phyloP scores from a whole-genome alignment of 2,113 vertebrate genomes.

The Cochlearius cochlearius region DNA sequence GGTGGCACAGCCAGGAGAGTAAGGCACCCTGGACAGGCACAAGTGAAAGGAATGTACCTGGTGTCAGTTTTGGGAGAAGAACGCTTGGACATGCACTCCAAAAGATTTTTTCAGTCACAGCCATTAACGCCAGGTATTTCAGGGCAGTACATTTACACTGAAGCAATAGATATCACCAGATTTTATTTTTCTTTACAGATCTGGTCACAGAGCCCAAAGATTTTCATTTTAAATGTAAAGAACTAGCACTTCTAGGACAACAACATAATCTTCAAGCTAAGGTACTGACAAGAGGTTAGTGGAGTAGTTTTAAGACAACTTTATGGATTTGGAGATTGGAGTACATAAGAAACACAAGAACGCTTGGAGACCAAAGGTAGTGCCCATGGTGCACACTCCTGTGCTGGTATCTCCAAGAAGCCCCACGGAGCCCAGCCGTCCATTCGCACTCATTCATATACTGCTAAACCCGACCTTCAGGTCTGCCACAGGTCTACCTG shows the following conservation, averaged over 20 bases:
- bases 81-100: not conserved
- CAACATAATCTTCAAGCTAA: not conserved
- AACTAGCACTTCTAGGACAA: not conserved
- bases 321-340: not conserved
- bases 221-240: not conserved
- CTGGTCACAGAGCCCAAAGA: not conserved
- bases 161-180: not conserved
- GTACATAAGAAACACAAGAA: accelerated
- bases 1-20: not conserved
- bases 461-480: not conserved
- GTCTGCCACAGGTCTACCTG: not conserved
- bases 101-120: not conserved
- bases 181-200: not conserved
- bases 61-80: not conserved
- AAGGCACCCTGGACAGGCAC: not conserved
- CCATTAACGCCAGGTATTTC: not conserved
- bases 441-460: accelerated
- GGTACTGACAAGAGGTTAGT: not conserved
- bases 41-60: accelerated
- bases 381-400: accelerated
- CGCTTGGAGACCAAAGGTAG: not conserved
- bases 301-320: not conserved
- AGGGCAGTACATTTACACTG: not conserved
- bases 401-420: not conserved
- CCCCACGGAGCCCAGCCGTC: accelerated